Conservation (phyloP, 2,888 invertebrate species). For the Philaethria dido region DNA sequence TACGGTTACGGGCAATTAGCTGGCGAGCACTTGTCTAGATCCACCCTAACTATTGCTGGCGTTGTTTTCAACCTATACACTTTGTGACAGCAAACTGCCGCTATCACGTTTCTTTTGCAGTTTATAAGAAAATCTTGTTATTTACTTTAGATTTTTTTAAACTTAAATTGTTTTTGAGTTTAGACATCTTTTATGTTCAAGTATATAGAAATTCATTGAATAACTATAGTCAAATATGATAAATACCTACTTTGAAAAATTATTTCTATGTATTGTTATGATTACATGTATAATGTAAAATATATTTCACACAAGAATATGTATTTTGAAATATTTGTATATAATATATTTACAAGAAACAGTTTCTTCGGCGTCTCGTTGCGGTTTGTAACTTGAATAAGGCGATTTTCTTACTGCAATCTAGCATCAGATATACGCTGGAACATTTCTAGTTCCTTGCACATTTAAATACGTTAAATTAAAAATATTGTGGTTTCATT, state of each 20-base stretch:
- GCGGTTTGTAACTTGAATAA: conserved; percentile 49
- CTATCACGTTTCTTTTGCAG: background rate
- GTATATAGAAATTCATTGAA: no score
- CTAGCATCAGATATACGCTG: conserved; percentile 40
- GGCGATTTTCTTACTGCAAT: conserved; percentile 47
- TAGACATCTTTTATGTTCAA: no score
- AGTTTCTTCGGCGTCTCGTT: conserved; percentile 43
- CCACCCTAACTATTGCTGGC: conserved; percentile 34
- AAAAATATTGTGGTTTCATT: conserved; percentile 26
- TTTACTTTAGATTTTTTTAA: no score
- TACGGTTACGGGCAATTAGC: conserved; percentile 70
- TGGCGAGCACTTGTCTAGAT: conserved; percentile 50
- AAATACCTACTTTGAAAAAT: no score
- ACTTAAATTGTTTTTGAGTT: no score
- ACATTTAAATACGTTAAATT: conserved; percentile 29
- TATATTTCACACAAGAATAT: conserved; percentile 16
- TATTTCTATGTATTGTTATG: no score
- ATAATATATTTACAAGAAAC: conserved; percentile 29
- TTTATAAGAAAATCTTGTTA: background rate
- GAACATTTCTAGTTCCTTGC: conserved; percentile 36
- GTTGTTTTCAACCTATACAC: conserved; percentile 19
- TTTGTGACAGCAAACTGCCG: background rate
- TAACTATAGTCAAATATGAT: no score
- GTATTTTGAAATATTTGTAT: conserved; percentile 33
- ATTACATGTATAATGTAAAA: background rate